These are phyloP conservation scores for Drosophila dunni DNA, from an alignment of 1,140 invertebrate genomes.

Conservation along the genomic window DNA sequence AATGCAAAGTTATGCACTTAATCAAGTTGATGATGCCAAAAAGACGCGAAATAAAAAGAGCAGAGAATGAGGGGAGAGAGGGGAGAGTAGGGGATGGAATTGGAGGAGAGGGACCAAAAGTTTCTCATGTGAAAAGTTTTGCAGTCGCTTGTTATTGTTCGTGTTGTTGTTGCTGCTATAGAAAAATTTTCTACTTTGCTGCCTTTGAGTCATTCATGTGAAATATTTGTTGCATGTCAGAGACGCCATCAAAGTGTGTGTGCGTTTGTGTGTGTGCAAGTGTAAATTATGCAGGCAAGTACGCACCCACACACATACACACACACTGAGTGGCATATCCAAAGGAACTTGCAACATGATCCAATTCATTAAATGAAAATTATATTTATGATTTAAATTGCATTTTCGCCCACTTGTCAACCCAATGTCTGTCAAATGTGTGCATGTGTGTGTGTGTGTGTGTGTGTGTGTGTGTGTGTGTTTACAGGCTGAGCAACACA, in stretches of 20 bases:
- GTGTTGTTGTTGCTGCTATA: conserved; percentile 21
- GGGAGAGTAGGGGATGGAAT: background rate
- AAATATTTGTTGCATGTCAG: conserved; percentile 59
- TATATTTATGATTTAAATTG: conserved; percentile 81
- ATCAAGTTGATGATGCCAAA: conserved; percentile 63
- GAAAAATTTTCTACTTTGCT: conserved; percentile 72
- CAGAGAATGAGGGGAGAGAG: too few relatives aligned
- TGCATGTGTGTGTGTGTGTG: background rate
- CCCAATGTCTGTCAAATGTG: conserved; percentile 25
- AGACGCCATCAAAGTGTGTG: conserved; percentile 23
- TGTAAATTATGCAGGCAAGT: conserved; percentile 31
- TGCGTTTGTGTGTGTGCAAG: conserved; percentile 19
- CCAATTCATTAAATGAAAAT: conserved; percentile 80
- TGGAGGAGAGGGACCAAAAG: conserved; percentile 22
- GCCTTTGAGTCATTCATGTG: conserved; percentile 65
- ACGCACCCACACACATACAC: conserved; percentile 10
- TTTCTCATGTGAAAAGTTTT: conserved; percentile 67
- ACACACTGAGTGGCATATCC: background rate
- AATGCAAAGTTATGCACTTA: conserved; percentile 63
- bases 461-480: conserved; percentile 3
- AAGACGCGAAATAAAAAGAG: background rate
- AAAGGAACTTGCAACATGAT: conserved; percentile 54
- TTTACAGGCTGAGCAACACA: background rate
- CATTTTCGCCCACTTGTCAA: conserved; percentile 57
- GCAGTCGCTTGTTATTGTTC: conserved; percentile 32